Percentiles rank a stretch among this genome's conserved stretches.
These are phyloP conservation scores for Micronycteris hirsuta DNA, from an alignment of 2,113 vertebrate species.

Conservation along the genomic window DNA sequence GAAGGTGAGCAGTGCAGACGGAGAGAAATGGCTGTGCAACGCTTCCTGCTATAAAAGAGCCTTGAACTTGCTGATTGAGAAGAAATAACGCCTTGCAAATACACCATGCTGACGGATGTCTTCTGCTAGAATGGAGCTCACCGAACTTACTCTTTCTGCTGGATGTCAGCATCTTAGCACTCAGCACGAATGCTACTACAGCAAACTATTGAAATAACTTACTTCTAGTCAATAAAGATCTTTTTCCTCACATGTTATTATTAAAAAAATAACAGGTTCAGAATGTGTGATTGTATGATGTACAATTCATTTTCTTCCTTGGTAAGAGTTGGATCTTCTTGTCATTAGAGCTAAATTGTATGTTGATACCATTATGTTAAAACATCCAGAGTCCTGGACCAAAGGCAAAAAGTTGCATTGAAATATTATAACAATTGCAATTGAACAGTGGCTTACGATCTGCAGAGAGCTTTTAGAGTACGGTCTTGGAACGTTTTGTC, in stretches of 20 bases:
- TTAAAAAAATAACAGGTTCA: slow-evolving; percentile 79
- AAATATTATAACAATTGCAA: background rate
- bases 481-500: background rate
- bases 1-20: slow-evolving; percentile 16
- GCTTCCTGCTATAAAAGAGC: slow-evolving; percentile 58
- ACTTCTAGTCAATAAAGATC: slow-evolving; percentile 76
- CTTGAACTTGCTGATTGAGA: slow-evolving; percentile 73
- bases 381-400: slow-evolving; percentile 2
- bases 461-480: background rate
- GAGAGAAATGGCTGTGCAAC: slow-evolving; percentile 40
- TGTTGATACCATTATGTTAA: background rate
- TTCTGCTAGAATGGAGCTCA: slow-evolving; percentile 68
- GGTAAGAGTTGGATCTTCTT: slow-evolving; percentile 48
- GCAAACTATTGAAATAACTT: slow-evolving; percentile 73
- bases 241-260: slow-evolving; percentile 72
- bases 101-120: slow-evolving; percentile 61
- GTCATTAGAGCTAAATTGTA: slow-evolving; percentile 56
- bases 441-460: background rate
- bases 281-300: slow-evolving; percentile 56
- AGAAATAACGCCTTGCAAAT: slow-evolving; percentile 67
- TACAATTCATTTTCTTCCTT: slow-evolving; percentile 67
- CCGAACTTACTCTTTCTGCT: slow-evolving; percentile 71
- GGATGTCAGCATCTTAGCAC: slow-evolving; percentile 73
- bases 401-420: slow-evolving; percentile 1
- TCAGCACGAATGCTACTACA: slow-evolving; percentile 60